Percentiles rank a stretch among this genome's conserved stretches.
Evolutionary conservation across 2,888 invertebrate species (phyloP).

Genomic region (Volucella inanis): DNA sequence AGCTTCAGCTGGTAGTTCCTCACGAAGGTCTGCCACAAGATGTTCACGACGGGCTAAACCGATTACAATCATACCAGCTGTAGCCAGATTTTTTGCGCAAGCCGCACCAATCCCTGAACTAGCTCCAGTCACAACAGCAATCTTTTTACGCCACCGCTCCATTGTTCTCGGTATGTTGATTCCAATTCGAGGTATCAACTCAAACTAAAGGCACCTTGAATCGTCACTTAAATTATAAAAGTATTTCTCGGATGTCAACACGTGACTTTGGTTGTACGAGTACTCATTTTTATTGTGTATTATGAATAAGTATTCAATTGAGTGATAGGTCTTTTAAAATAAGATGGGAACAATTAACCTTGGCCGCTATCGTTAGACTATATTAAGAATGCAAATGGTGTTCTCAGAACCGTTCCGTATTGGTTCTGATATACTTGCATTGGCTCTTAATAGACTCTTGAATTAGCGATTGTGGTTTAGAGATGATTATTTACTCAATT

Average conservation of each 20-base stretch:
- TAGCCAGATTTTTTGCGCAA: slow-evolving; percentile 51
- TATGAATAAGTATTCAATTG: neutral
- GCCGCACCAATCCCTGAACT: slow-evolving; percentile 85
- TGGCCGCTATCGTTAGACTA: too few species aligned
- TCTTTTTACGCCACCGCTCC: slow-evolving; percentile 86
- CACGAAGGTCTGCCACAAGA: slow-evolving; percentile 78
- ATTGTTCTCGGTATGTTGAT: slow-evolving; percentile 77
- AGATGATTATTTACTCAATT: slow-evolving; percentile 2
- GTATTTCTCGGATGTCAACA: neutral
- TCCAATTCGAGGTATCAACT: slow-evolving; percentile 9
- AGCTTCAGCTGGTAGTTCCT: slow-evolving; percentile 77
- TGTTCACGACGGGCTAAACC: slow-evolving; percentile 84
- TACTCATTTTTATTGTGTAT: neutral
- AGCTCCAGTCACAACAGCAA: slow-evolving; percentile 87
- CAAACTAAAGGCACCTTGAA: slow-evolving; percentile 13
- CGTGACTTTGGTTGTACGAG: neutral
- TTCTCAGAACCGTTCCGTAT: too few species aligned
- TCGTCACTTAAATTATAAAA: slow-evolving; percentile 38
- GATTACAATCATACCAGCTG: slow-evolving; percentile 85
- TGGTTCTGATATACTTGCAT: neutral
- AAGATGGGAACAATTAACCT: too few species aligned
- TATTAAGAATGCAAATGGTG: too few species aligned
- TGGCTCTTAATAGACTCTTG: neutral
- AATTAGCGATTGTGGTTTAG: neutral
- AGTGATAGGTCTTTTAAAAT: neutral